Base-by-base conservation (phyloP, 2,113 vertebrate genomes). In the Cygnus atratus region DNA sequence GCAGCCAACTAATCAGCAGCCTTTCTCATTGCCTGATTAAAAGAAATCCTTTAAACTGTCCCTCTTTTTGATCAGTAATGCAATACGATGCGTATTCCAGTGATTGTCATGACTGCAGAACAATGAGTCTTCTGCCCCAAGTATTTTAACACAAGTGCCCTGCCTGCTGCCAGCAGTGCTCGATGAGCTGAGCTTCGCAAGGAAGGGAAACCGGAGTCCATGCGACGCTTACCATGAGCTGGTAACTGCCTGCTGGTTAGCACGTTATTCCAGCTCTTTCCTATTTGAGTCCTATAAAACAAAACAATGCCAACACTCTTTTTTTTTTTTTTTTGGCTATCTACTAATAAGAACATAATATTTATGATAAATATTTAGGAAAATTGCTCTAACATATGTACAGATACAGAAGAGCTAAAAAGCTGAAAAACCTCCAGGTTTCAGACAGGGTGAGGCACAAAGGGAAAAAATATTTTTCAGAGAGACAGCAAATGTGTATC, bases 1-100 rank as follows among this genome's bases (percentile, higher is more conserved):
- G 81, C 31, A 94, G 83, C 70, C 63, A 72, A 63, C 68, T 93
- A 86, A 92, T 95, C 93, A 94, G 35, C 83, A 95, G 87, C 92
- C 50, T 83, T 93, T 93, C 58, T 87, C 58, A 66, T 79, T 1
- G 0, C 80, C 88, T 91, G 95, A 95, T 96, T 87, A 94, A 96
- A 94, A 83, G 70, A 96, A 96, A 87, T 90, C 89, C 85, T 95
- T 97, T 81, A 82, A 85, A 52, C 61, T 67, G 67, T 57, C 87
- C 83, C 95, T 73, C 63, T 31, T 93, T 91, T 92, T 93, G 84
- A 87, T 91, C 88, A 63, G 59, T 52, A 95, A 82, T 72, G 75
- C 65, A 87, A 31, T 41, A 25, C 25, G 43, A 82, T 92, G 83
- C 71, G 24, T 84, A 79, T 94, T 91, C 84, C 91, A 71, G 84